Percentiles rank a stretch among this genome's conserved stretches.
These are phyloP conservation scores for Crotalus helleri DNA, from an alignment of 2,113 vertebrate genomes.

Conservation along the genomic window DNA sequence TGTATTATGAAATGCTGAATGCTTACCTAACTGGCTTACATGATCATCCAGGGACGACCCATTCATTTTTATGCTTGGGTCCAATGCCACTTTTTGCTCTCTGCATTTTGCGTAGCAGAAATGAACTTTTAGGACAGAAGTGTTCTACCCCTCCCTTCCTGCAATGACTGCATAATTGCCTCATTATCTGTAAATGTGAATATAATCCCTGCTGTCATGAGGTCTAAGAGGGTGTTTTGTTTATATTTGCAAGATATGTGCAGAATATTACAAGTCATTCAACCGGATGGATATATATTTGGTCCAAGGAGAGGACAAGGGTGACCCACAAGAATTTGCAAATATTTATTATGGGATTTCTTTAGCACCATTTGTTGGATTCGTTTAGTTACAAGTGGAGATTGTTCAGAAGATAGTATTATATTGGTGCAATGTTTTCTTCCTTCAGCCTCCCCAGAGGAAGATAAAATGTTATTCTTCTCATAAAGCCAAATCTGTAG, in stretches of 20 bases:
- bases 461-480: conserved; percentile 48
- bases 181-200: neutral
- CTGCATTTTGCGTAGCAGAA: neutral
- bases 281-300: neutral
- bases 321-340: neutral
- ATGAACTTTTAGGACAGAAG: neutral
- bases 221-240: neutral
- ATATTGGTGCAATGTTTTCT: conserved; percentile 29
- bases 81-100: neutral
- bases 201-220: neutral
- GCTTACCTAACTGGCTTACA: neutral
- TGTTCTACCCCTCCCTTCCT: too few species aligned
- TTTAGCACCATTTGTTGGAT: neutral
- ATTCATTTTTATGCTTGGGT: neutral
- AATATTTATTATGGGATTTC: neutral
- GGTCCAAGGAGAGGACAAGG: too few species aligned
- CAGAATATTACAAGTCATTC: neutral
- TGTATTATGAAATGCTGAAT: neutral
- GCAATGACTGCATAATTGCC: neutral
- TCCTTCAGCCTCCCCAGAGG: conserved; percentile 43
- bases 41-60: neutral
- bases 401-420: conserved; percentile 20
- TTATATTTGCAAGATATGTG: neutral
- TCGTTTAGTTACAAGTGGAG: neutral
- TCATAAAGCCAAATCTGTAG: conserved; percentile 43